Evolutionary conservation across 2,797 vertebrate species (phyloP), one percentile per base, ranked within the genome.

Genomic region (Serranus cabrilla): DNA sequence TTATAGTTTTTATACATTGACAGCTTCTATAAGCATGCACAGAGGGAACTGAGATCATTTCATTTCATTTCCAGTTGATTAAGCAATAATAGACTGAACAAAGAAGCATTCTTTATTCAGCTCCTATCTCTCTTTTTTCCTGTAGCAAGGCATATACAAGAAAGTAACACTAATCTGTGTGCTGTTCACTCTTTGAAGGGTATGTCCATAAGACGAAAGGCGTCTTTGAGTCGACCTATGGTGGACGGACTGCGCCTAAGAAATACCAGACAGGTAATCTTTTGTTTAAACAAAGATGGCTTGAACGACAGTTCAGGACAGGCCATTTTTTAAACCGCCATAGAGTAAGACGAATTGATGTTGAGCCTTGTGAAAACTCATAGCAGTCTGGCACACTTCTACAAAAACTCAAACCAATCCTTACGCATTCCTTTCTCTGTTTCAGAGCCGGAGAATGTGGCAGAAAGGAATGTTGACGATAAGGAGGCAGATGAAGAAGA

Each of bases 391-490:
- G 16, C n/a, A 6, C 27, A 52, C 16, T 14, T 43, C 16, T 42
- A 13, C 3, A 13, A 42, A 42, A 42, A 11, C 4, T 6, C 27
- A 27, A 27, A 27, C 27, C 42, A 43, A 9, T 8, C 57, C 23
- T 34, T 25, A 8, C 11, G 39, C 1, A 23, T 61, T 55, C 27
- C 27, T 20, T 4, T 60, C 0, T 78, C 2, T 76, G 16, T 87
- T 85, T 73, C 71, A 85, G 89, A 37, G 27, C 21, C 16, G 52
- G 31, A 70, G 50, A 34, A 45, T 2, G 5, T 2, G 18, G 1
- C 6, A 58, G 8, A 34, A 34, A 34, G 34, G 34, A 34, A 34
- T 34, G 34, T 34, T 34, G 34, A 34, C 1, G 34, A 34, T 34
- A 1, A 34, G 34, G 34, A 6, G 34, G 34, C 7, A 34, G 34